Evolutionary conservation across 2,888 invertebrate genomes (phyloP).

Genomic region (Fragum fragum): DNA sequence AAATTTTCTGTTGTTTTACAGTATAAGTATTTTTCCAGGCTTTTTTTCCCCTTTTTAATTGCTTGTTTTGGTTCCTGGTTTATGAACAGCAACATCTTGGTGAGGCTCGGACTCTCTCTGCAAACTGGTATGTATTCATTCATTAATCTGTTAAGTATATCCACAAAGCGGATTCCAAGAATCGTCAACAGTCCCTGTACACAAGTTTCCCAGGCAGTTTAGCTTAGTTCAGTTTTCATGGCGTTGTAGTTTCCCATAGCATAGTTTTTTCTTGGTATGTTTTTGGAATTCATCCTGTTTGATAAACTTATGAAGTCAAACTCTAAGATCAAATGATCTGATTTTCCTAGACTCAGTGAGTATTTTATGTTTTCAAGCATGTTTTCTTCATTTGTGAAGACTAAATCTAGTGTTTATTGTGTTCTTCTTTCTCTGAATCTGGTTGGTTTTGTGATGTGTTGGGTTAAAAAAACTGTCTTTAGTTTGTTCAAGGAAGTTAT

Average conservation of each 20-base stretch:
- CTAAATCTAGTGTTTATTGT: no score
- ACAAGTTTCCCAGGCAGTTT: background rate
- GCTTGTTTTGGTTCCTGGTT: background rate
- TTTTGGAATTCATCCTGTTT: background rate
- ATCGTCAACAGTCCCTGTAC: no score
- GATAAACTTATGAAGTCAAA: background rate
- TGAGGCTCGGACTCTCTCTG: background rate
- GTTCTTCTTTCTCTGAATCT: no score
- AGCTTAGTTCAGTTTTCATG: background rate
- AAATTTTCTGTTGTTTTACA: conserved; percentile 5
- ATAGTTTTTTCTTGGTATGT: conserved; percentile 8
- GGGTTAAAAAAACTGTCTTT: conserved; percentile 8
- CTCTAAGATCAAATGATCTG: no score
- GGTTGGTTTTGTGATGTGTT: conserved; percentile 2
- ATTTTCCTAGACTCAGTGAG: conserved; percentile 4
- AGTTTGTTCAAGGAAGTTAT: background rate
- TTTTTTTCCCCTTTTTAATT: background rate
- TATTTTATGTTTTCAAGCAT: background rate
- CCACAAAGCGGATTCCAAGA: background rate
- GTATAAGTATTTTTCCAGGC: background rate
- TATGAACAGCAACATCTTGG: background rate
- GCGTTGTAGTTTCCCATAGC: background rate
- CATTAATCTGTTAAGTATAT: no score
- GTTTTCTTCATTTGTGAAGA: no score
- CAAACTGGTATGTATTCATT: no score